phyloP scores from a whole-genome alignment of 2,113 vertebrate species.

The rabbit (Oryctolagus cuniculus) region DNA sequence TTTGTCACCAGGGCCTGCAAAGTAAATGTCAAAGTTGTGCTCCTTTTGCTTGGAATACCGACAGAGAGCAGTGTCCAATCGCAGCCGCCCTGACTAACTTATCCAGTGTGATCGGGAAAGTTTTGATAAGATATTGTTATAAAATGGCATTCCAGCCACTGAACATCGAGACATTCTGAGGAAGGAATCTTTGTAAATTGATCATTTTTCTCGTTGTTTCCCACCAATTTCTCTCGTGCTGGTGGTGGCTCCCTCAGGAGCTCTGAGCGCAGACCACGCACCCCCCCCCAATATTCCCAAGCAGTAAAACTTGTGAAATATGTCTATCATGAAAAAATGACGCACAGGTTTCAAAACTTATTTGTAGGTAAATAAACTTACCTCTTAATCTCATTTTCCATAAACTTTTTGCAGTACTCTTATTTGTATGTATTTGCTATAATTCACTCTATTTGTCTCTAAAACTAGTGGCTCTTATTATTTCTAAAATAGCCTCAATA shows the following conservation, averaged over 20 bases:
- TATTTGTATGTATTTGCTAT: not conserved
- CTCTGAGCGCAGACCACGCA: not conserved
- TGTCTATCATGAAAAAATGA: too few species aligned
- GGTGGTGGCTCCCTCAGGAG: not conserved
- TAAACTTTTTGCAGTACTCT: too few species aligned
- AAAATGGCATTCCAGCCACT: not conserved
- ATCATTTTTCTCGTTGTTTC: not conserved
- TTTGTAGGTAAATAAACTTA: too few species aligned
- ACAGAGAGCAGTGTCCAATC: not conserved
- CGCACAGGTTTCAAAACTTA: too few species aligned
- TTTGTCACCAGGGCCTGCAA: not conserved
- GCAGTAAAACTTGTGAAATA: too few species aligned
- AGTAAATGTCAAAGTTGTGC: slow-evolving; percentile 24
- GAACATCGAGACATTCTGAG: not conserved
- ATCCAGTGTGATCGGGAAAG: slow-evolving; percentile 36
- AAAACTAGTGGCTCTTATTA: not conserved
- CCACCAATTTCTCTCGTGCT: slow-evolving; percentile 55
- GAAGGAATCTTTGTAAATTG: not conserved
- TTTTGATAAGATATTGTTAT: slow-evolving; percentile 15
- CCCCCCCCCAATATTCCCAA: not conserved
- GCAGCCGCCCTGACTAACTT: slow-evolving; percentile 29
- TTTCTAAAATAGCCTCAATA: not conserved
- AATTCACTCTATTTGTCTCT: not conserved
- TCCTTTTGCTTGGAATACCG: slow-evolving; percentile 25
- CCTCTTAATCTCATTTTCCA: too few species aligned